Percentiles rank a stretch among this genome's conserved stretches.
phyloP scores from a whole-genome alignment of 1,140 invertebrate species.

The Diuraphis noxia region DNA sequence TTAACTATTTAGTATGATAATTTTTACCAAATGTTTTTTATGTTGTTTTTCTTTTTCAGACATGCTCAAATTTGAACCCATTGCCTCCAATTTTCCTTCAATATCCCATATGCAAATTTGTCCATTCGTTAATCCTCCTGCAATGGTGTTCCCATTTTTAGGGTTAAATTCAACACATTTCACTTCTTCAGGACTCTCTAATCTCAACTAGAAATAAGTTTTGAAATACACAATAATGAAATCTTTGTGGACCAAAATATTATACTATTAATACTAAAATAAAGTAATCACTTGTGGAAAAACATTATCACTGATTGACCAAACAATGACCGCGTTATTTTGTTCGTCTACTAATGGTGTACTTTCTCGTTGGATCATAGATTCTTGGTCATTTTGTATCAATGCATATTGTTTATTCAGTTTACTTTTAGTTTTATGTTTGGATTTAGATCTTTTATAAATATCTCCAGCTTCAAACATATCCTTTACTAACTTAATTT shows the following conservation, averaged over 20 bases:
- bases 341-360: background rate
- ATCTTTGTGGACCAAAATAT: background rate
- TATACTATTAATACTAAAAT: background rate
- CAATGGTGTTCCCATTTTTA: constrained; percentile 9
- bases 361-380: background rate
- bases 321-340: background rate
- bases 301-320: constrained; percentile 41
- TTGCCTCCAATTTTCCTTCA: constrained; percentile 14
- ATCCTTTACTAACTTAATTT: background rate
- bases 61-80: background rate
- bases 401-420: background rate
- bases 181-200: constrained; percentile 33
- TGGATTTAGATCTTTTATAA: background rate
- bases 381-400: background rate
- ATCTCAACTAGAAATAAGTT: background rate
- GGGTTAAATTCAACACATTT: constrained; percentile 30
- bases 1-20: background rate
- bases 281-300: background rate
- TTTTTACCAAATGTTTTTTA: constrained; percentile 8
- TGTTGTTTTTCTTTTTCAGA: constrained; percentile 21
- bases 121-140: constrained; percentile 30
- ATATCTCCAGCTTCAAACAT: constrained; percentile 16
- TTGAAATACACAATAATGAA: background rate
- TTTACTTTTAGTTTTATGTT: background rate
- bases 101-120: constrained; percentile 48